These are phyloP conservation scores for Smittia aterrima DNA, from an alignment of 2,888 invertebrate genomes.

Conservation along the genomic window DNA sequence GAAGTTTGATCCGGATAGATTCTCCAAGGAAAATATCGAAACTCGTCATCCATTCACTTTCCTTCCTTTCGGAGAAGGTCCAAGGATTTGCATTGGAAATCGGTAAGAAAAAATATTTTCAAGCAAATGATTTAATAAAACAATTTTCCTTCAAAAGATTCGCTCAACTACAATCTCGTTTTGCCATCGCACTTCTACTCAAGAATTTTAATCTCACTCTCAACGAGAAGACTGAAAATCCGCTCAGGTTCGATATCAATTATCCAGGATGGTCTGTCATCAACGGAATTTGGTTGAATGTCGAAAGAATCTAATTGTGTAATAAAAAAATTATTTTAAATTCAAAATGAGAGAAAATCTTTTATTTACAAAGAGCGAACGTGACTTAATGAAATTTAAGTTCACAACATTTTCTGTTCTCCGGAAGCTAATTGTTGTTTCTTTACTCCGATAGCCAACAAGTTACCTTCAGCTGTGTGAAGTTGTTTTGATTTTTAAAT, in stretches of 20 bases:
- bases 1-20: constrained; percentile 51
- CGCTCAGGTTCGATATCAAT: constrained; percentile 45
- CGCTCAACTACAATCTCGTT: background rate
- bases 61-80: constrained; percentile 23
- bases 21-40: constrained; percentile 50
- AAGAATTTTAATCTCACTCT: constrained; percentile 39
- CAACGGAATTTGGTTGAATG: background rate
- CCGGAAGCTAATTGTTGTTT: too few relatives aligned
- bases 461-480: too few relatives aligned
- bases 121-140: background rate
- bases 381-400: too few relatives aligned
- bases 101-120: background rate
- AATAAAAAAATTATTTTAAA: too few relatives aligned
- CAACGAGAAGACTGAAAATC: constrained; percentile 46
- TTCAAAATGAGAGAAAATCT: too few relatives aligned
- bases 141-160: background rate
- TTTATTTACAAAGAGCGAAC: too few relatives aligned
- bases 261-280: background rate
- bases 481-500: too few relatives aligned
- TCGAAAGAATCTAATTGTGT: background rate
- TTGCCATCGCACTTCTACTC: constrained; percentile 5
- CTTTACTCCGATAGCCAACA: too few relatives aligned
- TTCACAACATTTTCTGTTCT: too few relatives aligned
- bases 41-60: background rate
- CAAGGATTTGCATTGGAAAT: constrained; percentile 13